phyloP scores from a whole-genome alignment of 30 jellyfish, hydroid and myxozoan species.

The Cassiopea andromeda region DNA sequence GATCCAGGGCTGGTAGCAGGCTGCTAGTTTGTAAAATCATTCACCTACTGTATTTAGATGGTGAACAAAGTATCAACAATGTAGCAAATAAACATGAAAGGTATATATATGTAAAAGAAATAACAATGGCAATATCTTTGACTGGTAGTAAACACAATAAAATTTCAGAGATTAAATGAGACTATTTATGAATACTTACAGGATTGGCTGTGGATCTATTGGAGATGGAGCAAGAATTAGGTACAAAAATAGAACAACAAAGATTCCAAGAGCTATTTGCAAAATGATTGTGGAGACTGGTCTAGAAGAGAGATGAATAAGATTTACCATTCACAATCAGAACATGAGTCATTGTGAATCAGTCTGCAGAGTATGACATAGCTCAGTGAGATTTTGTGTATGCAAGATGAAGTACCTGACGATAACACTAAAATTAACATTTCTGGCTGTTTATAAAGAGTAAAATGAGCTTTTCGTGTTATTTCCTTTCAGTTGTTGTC shows the following conservation, averaged over 20 bases:
- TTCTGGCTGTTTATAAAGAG: no score
- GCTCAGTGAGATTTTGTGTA: background rate
- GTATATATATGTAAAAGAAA: no score
- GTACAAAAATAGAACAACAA: constrained; percentile 51
- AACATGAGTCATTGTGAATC: no score
- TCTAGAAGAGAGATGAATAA: constrained; percentile 23
- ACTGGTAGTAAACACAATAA: background rate
- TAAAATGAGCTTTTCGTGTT: no score
- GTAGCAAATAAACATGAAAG: no score
- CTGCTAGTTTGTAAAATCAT: no score
- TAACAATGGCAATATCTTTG: background rate
- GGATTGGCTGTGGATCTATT: constrained; percentile 70
- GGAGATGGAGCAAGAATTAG: constrained; percentile 88
- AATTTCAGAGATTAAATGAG: background rate
- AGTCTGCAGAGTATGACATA: background rate
- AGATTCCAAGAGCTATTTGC: constrained; percentile 44
- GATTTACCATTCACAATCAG: background rate
- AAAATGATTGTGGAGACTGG: constrained; percentile 49
- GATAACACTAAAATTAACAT: no score
- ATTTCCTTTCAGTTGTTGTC: no score
- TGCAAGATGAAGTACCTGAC: no score
- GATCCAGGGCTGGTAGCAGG: no score
- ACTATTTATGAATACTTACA: constrained; percentile 35
- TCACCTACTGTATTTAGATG: no score
- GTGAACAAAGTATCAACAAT: no score